Percentiles rank a stretch among this genome's conserved stretches.
Evolutionary conservation across 2,888 invertebrate genomes (phyloP).

Genomic region (Strigamia maritima): DNA sequence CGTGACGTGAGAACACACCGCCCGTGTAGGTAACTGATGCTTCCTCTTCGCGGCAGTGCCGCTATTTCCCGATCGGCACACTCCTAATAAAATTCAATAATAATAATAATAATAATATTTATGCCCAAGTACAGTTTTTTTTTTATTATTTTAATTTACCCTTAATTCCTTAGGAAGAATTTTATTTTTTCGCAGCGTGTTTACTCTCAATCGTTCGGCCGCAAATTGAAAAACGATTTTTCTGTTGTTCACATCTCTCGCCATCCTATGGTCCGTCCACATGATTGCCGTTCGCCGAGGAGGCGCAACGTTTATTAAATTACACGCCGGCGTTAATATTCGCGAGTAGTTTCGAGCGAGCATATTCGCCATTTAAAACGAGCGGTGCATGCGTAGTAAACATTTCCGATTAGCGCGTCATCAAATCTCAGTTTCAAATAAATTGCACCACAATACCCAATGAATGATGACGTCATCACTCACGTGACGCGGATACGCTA

Average conservation of each 20-base stretch:
- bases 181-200: conserved; percentile 78
- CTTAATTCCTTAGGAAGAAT: conserved; percentile 73
- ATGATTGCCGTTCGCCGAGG: neutral
- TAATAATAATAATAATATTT: no score
- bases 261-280: conserved; percentile 80
- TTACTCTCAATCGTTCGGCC: conserved; percentile 72
- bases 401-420: no score
- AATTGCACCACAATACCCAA: neutral
- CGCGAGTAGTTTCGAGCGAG: no score
- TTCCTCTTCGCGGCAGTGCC: conserved; percentile 72
- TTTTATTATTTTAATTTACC: no score
- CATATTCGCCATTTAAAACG: neutral
- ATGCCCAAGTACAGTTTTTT: no score
- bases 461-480: neutral
- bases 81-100: conserved; percentile 66
- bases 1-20: conserved; percentile 89
- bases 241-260: conserved; percentile 79
- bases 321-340: no score
- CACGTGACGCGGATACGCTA: conserved; percentile 46
- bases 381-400: no score
- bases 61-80: conserved; percentile 71
- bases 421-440: neutral
- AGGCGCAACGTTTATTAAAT: no score
- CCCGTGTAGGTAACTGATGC: conserved; percentile 62
- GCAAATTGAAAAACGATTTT: conserved; percentile 70